Conservation (phyloP, 2,888 invertebrate species). For the Dioctria rufipes region DNA sequence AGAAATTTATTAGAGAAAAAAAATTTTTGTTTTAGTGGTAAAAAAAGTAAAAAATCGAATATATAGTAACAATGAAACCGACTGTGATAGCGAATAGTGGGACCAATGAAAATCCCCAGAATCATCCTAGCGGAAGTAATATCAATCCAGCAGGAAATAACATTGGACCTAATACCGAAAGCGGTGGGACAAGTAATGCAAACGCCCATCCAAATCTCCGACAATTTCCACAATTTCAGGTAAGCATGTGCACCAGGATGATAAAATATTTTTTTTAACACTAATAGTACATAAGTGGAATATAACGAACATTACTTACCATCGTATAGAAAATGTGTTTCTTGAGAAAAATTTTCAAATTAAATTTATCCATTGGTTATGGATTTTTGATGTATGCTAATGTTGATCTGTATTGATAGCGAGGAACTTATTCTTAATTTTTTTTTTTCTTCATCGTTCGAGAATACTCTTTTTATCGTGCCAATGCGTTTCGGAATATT, state of each 20-base stretch:
- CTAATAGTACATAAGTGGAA: no score
- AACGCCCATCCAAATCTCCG: conserved; percentile 45
- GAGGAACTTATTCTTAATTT: not conserved
- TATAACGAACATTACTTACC: not conserved
- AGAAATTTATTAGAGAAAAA: conserved; percentile 21
- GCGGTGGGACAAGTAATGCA: conserved; percentile 8
- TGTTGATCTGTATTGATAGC: not conserved
- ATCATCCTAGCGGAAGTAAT: conserved; percentile 46
- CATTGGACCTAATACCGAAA: conserved; percentile 22
- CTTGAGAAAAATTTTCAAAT: not conserved
- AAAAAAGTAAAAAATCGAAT: conserved; percentile 10
- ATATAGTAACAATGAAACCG: conserved; percentile 65
- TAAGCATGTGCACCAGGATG: conserved; percentile 47
- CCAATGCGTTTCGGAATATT: conserved; percentile 39
- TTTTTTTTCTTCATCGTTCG: conserved; percentile 11
- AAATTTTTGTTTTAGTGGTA: not conserved
- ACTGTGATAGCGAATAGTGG: conserved; percentile 66
- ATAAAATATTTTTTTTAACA: not conserved
- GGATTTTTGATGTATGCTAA: no score
- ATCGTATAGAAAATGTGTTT: conserved; percentile 7
- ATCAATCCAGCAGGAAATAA: conserved; percentile 19
- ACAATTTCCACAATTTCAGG: conserved; percentile 62
- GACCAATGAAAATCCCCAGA: conserved; percentile 49
- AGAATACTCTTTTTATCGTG: conserved; percentile 31
- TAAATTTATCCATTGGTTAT: no score